These are phyloP conservation scores for Lepus europaeus DNA, from an alignment of 2,113 vertebrate genomes.

Conservation along the genomic window DNA sequence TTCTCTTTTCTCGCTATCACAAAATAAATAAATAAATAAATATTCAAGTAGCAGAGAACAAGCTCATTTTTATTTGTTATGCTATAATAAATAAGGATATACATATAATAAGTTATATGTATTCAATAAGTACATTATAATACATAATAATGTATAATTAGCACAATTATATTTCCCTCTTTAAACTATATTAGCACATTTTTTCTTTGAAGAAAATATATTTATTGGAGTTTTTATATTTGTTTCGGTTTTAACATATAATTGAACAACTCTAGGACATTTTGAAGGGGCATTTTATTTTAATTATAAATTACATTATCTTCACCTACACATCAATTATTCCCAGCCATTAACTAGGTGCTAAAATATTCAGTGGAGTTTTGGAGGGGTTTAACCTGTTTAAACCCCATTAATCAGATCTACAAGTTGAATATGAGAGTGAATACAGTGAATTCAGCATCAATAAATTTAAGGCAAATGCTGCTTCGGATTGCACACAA, in stretches of 20 bases:
- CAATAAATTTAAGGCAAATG: conserved; percentile 73
- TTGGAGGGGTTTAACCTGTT: conserved; percentile 89
- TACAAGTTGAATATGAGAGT: conserved; percentile 71
- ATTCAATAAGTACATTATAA: not conserved
- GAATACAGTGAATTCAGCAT: conserved; percentile 81
- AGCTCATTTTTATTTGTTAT: conserved; percentile 10
- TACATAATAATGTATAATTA: not conserved
- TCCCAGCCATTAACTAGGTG: conserved; percentile 84
- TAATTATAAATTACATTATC: conserved; percentile 85
- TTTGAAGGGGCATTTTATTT: conserved; percentile 83
- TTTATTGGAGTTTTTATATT: conserved; percentile 89
- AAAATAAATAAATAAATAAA: not conserved
- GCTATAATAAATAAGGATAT: not conserved
- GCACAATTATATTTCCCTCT: not conserved
- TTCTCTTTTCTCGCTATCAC: too few relatives aligned
- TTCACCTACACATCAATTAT: conserved; percentile 80
- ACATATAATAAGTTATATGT: not conserved
- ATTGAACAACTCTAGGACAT: conserved; percentile 85
- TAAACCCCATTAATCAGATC: conserved; percentile 91
- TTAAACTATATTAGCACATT: not conserved
- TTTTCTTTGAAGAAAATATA: conserved; percentile 87
- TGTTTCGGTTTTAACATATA: conserved; percentile 85
- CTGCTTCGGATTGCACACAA: conserved; percentile 63
- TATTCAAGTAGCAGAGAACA: not conserved
- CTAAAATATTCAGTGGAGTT: conserved; percentile 86